Evolutionary conservation across 2,797 vertebrate species (phyloP), one percentile per base, ranked within the genome.

Genomic region (Hoplostethus atlanticus): DNA sequence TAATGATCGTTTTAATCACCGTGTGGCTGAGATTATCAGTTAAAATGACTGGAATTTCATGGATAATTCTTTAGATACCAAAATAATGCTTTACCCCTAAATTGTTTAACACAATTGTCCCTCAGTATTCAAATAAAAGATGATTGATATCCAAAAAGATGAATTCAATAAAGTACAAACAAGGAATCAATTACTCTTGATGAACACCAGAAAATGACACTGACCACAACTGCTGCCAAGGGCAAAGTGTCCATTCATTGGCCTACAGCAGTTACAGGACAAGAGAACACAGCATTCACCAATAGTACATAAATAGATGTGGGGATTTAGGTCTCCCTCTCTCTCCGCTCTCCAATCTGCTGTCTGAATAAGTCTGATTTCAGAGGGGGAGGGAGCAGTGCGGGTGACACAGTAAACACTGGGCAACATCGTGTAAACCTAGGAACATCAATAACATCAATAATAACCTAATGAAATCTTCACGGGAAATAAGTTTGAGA

Each of bases 251-350:
- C 70, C 79, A 68, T 71, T 77, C 74, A 77, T 71, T 80, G 66
- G 62, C 74, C 84, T 11, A 74, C 38, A 71, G 84, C 69, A 71
- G 79, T 84, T 85, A 81, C 73, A 71, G 84, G 89, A 79, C 83
- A 85, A 83, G 80, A 86, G 79, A 83, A 84, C 82, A 90, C 80
- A 85, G 78, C 66, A 81, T 77, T 72, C 72, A 74, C 68, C 73
- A 72, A 73, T 71, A 81, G 85, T 65, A 81, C 90, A 93, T 82
- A 89, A 90, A 93, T 91, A 91, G 89, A 92, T 75, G 83, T 80
- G 57, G 73, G 87, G 88, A 92, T 91, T 92, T 91, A 91, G 91
- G 89, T 93, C 87, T 90, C 84, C 83, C 84, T 77, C 84, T 77
- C 84, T 78, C 57, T 66, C 53, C 9, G 30, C 82, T 85, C 70